These are phyloP conservation scores for Bergia sp. DNA, from an alignment of 92 coral and sea anemone genomes.

Conservation along the genomic window DNA sequence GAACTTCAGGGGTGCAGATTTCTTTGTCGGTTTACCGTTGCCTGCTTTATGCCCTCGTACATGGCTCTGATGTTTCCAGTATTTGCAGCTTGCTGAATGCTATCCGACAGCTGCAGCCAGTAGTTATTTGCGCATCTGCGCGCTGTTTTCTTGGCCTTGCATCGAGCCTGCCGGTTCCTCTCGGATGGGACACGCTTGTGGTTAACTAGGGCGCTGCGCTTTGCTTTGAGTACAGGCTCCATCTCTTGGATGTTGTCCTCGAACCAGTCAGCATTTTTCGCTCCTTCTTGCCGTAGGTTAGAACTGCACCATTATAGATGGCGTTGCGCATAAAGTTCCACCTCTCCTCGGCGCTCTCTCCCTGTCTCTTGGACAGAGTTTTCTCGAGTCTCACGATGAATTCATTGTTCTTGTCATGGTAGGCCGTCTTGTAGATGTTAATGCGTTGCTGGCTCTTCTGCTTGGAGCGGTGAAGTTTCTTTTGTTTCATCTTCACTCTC, in stretches of 20 bases:
- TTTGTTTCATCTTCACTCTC: constrained; percentile 18
- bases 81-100: constrained; percentile 20
- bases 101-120: constrained; percentile 17
- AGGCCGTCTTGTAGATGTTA: not conserved
- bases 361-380: too few species aligned
- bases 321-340: not conserved
- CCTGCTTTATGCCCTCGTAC: not conserved
- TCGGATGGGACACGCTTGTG: not conserved
- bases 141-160: constrained; percentile 6
- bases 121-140: constrained; percentile 23
- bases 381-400: not conserved
- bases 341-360: too few species aligned
- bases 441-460: constrained; percentile 6
- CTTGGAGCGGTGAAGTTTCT: constrained; percentile 26
- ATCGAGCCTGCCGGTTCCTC: constrained; percentile 27
- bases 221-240: too few species aligned
- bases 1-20: too few species aligned
- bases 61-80: not conserved
- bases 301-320: not conserved
- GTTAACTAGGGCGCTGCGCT: too few species aligned
- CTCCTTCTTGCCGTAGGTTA: too few species aligned
- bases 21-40: too few species aligned
- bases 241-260: not conserved
- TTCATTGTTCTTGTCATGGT: constrained; percentile 4
- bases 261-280: too few species aligned